Conservation (phyloP, 2,113 vertebrate species). For the Serinus canaria region DNA sequence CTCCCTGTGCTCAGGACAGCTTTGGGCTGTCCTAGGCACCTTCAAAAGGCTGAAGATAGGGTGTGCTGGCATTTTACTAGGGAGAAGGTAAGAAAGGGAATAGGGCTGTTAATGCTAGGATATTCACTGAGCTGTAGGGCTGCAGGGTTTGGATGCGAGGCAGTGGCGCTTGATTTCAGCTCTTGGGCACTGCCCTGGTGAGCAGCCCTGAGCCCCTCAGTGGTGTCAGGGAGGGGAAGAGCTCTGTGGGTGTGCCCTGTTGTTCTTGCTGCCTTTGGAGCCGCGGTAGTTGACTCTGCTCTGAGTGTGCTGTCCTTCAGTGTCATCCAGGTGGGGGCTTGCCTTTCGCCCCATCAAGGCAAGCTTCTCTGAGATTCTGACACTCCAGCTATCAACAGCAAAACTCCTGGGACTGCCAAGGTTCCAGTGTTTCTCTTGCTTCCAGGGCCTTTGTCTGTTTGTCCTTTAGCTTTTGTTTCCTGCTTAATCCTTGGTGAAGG, state of each 20-base stretch:
- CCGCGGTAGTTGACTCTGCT: accelerated
- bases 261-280: not conserved
- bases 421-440: not conserved
- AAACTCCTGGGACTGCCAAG: not conserved
- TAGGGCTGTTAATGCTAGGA: not conserved
- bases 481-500: not conserved
- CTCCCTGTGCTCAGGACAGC: not conserved
- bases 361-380: not conserved
- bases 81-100: not conserved
- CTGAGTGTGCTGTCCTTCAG: not conserved
- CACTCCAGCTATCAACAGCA: not conserved
- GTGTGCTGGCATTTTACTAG: not conserved
- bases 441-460: not conserved
- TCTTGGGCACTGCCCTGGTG: not conserved
- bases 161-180: not conserved
- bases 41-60: not conserved
- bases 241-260: not conserved
- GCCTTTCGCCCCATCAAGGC: accelerated
- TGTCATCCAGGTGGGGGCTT: not conserved
- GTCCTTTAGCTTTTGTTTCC: not conserved
- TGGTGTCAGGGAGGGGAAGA: not conserved
- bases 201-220: not conserved
- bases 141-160: not conserved
- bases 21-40: not conserved
- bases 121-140: not conserved